Conservation (phyloP, 2,797 vertebrate species). For the Meda fulgida region DNA sequence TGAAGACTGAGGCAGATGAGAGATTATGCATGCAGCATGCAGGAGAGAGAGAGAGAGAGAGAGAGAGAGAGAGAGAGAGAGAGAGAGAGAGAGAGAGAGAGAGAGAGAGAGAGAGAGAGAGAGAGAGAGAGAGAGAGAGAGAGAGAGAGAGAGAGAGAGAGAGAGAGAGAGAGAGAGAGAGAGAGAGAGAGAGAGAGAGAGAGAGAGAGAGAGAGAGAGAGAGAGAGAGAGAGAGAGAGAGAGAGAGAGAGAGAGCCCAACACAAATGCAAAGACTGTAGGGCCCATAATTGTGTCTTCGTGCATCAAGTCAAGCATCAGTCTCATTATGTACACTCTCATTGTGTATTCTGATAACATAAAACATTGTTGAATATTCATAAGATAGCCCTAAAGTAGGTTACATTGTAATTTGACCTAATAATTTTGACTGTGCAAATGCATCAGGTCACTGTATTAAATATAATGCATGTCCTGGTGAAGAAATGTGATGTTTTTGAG, state of each 20-base stretch:
- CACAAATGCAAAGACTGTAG: too few relatives aligned
- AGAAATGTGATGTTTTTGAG: constrained; percentile 20
- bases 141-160: background rate
- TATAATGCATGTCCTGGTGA: background rate
- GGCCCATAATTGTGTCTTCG: constrained; percentile 41
- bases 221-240: too few relatives aligned
- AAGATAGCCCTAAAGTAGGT: constrained; percentile 13
- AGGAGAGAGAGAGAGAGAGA: too few relatives aligned
- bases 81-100: too few relatives aligned
- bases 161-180: too few relatives aligned
- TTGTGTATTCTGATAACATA: constrained; percentile 50
- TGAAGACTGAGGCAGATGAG: background rate
- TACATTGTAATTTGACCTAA: constrained; percentile 24
- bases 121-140: too few relatives aligned
- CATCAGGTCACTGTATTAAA: constrained; percentile 17
- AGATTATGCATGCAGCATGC: background rate
- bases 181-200: too few relatives aligned
- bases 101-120: too few relatives aligned
- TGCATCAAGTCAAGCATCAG: constrained; percentile 21
- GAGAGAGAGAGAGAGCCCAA: too few relatives aligned
- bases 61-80: too few relatives aligned
- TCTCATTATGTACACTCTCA: constrained; percentile 31
- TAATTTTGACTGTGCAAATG: constrained; percentile 30
- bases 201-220: too few relatives aligned
- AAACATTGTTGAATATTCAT: constrained; percentile 48